Evolutionary conservation across 1,140 invertebrate species (phyloP).

Genomic region (Bombus picipes): DNA sequence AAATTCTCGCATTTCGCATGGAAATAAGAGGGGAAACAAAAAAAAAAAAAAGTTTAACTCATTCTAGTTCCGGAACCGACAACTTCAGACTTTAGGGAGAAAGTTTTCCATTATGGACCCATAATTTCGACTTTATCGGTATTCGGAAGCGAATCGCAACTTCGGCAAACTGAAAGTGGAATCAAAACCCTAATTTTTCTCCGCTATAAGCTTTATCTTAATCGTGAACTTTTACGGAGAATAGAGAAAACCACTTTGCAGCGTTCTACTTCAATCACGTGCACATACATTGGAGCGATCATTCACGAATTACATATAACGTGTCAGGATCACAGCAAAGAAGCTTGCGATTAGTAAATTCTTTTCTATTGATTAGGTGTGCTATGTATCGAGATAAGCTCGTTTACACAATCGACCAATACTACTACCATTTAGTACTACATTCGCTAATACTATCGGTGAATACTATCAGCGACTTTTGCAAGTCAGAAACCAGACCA

Average conservation of each 20-base stretch:
- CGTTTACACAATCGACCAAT: no score
- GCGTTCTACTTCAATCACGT: not conserved
- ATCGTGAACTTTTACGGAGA: slow-evolving; percentile 1
- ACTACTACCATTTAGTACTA: no score
- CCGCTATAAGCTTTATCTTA: slow-evolving; percentile 16
- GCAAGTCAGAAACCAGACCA: not conserved
- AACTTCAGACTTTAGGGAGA: slow-evolving; percentile 18
- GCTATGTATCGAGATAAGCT: no score
- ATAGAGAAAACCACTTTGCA: slow-evolving; percentile 7
- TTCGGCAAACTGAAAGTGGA: not conserved
- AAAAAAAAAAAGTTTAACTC: not conserved
- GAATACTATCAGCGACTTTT: no score
- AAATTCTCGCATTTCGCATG: slow-evolving; percentile 1
- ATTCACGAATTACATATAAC: no score
- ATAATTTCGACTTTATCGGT: slow-evolving; percentile 43
- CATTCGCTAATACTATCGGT: no score
- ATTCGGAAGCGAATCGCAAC: slow-evolving; percentile 7
- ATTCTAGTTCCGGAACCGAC: not conserved
- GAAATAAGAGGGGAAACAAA: not conserved
- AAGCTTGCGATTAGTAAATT: no score
- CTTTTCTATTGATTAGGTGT: no score
- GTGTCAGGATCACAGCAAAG: not conserved
- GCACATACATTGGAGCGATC: not conserved
- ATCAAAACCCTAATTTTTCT: slow-evolving; percentile 35
- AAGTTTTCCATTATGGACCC: slow-evolving; percentile 41